Percentiles rank a stretch among this genome's conserved stretches.
Conservation (phyloP, 2,888 invertebrate genomes). For the Theretra japonica region DNA sequence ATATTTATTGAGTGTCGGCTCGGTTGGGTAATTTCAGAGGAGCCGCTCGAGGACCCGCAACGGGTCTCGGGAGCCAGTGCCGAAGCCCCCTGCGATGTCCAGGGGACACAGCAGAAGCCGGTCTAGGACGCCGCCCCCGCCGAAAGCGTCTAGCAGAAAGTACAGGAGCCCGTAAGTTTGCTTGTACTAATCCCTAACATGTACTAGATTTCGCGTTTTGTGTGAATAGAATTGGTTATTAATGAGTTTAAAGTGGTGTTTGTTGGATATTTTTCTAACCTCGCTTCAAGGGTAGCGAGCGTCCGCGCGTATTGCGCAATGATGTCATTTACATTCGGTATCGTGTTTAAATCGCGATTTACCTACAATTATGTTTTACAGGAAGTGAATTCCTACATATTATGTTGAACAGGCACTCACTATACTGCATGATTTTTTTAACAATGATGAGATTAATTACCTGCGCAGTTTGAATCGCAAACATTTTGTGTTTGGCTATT, state of each 20-base stretch:
- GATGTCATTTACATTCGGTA: constrained; percentile 31
- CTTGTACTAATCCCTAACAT: constrained; percentile 31
- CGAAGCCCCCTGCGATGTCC: constrained; percentile 74
- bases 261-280: constrained; percentile 62
- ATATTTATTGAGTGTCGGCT: constrained; percentile 50
- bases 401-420: neutral
- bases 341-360: constrained; percentile 23
- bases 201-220: constrained; percentile 33
- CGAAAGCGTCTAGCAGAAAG: constrained; percentile 76
- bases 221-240: constrained; percentile 28
- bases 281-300: constrained; percentile 68
- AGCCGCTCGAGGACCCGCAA: constrained; percentile 81
- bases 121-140: constrained; percentile 82
- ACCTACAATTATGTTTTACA: constrained; percentile 12
- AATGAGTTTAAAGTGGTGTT: constrained; percentile 28
- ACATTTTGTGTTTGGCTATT: neutral
- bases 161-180: constrained; percentile 80
- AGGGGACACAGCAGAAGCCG: constrained; percentile 81
- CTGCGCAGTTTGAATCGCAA: neutral
- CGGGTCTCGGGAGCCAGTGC: constrained; percentile 77
- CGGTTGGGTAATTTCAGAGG: constrained; percentile 72
- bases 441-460: constrained; percentile 13
- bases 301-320: constrained; percentile 33
- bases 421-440: neutral
- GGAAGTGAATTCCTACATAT: constrained; percentile 12